Base-by-base conservation (phyloP, 64 coral and sea anemone genomes). In the Acropora tenuis region DNA sequence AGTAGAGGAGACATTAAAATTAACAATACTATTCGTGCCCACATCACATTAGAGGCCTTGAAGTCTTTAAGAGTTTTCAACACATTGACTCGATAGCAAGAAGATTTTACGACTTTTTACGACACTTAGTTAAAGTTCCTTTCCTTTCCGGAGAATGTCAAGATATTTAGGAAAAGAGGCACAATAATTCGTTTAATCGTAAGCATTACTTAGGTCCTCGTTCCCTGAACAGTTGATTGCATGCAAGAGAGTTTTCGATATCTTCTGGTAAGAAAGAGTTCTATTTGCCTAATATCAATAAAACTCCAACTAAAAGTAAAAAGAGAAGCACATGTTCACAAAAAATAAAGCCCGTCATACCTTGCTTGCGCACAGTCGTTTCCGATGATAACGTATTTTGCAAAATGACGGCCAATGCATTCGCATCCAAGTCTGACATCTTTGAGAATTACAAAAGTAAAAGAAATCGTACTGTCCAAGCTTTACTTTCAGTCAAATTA, bases 351-450 rank as follows among this genome's bases (percentile, higher is more conserved):
- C 16, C 9, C 80, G 74, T 1, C 13, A 73, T 88, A 99, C 97
- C 97, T 71, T 99, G 91, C 78, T 92, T 99, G 30, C 97, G 88
- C 75, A 89, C 67, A 80, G 89, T 78, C 42, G 94, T 43, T 4
- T 99, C 97, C 7, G 77, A 78, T 8, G 91, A 93, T 3, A 99
- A 83, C 5, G 97, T 99, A 76, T 96, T 88, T 77, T 99, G 85
- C 65, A 99, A 84, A 55, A 69, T 81, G 50, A 80, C 57, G 19
- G 82, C 97, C 41, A 99, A 73, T 8, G 65, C 89, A 82, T 98
- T 94, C 58, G 90, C 66, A 69, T 91, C 87, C 12, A 93, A 49
- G 78, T 93, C 93, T 78, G 82, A 17, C 82, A 84, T 84, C 63
- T 71, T 84, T 4, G 71, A 69, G 65, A 63, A 8, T 43, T 15